Base-by-base conservation (phyloP, 2,888 invertebrate species). In the Aporophyla nigra region DNA sequence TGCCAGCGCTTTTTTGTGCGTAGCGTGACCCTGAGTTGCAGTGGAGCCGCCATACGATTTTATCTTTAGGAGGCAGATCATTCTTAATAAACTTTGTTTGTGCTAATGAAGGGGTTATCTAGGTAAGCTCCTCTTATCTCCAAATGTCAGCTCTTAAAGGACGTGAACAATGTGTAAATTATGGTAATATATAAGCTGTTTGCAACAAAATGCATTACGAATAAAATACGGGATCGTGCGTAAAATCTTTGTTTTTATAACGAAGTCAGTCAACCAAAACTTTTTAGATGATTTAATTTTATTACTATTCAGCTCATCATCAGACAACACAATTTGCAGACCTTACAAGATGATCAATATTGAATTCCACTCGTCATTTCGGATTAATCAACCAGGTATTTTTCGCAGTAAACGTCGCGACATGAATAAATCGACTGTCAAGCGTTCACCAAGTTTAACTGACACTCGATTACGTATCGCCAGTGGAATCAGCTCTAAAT, bases 381-480 rank as follows among this genome's bases (percentile, higher is more conserved):
- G 19, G 14, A 70, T 83, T 66, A 78, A 80, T 83, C 65, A 66
- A 65, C n/a, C 78, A 80, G 78, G 78, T 80, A 70, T 83, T 80
- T 77, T 70, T 68, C 62, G 12, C 58, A 77, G 65, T 61, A 46
- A 65, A 83, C 56, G 69, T 24, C 43, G 49, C n/a, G 69, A 69
- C 54, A 49, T 49, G 59, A 83, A 80, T 66, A 83, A 80, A 80
- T 80, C 59, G 80, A 77, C 69, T 80, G 83, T 83, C 80, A 80
- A 43, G 27, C 83, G 69, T 77, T 69, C 65, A 69, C 59, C 69
- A 66, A 83, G 77, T 76, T 77, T 51, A 83, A 69, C 80, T 80
- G 80, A 83, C 80, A 66, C 59, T 83, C 83, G 80, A 83, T 80
- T 80, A 80, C 78, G 69, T 83, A 77, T 77, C 80, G 58, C 2